Conservation (phyloP, 2,113 vertebrate genomes). For the Ctenodactylus gundi region DNA sequence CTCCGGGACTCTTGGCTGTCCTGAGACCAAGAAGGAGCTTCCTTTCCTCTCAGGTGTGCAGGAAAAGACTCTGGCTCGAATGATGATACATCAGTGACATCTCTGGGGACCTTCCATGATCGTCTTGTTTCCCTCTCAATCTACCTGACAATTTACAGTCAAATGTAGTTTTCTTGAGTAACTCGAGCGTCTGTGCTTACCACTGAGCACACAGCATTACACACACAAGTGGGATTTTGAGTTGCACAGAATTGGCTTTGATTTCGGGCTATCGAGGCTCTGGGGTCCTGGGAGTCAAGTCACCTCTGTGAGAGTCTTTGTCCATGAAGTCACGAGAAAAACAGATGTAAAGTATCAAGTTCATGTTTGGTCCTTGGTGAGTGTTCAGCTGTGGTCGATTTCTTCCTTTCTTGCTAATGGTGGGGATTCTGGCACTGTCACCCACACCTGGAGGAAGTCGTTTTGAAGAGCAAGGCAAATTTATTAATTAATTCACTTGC, state of each 20-base stretch:
- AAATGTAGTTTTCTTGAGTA: neutral
- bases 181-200: neutral
- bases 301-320: neutral
- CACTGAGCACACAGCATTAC: neutral
- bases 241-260: rapidly evolving
- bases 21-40: neutral
- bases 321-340: neutral
- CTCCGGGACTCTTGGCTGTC: neutral
- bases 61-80: neutral
- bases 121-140: no score
- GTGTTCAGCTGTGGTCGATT: rapidly evolving
- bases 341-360: neutral
- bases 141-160: neutral
- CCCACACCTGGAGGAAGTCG: neutral
- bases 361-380: neutral
- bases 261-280: neutral
- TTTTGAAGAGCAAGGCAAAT: neutral
- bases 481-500: neutral
- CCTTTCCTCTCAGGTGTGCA: neutral
- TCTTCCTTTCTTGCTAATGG: no score
- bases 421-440: neutral
- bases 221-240: neutral
- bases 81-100: rapidly evolving
- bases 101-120: neutral
- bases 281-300: no score